phyloP scores from a whole-genome alignment of 2,113 vertebrate genomes.

The Natator depressus region DNA sequence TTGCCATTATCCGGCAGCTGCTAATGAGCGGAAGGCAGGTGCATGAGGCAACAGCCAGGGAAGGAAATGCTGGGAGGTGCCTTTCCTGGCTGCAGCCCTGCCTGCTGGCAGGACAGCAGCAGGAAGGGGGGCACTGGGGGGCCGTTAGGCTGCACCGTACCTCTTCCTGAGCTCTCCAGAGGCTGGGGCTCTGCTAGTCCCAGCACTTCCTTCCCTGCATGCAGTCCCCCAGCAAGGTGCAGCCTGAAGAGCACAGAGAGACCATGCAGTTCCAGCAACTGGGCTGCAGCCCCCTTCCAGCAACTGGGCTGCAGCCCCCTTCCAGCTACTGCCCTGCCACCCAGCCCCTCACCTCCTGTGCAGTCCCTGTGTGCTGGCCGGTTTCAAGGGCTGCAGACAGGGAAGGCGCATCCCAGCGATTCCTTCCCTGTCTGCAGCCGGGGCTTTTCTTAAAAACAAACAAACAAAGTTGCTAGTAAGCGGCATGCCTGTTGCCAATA shows the following conservation, averaged over 20 bases:
- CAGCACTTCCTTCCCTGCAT: not conserved
- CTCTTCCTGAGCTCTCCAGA: not conserved
- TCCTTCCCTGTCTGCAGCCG: not conserved
- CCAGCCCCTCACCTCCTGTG: not conserved
- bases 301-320: no score
- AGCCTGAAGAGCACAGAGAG: not conserved
- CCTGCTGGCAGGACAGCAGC: not conserved
- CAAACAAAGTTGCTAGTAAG: not conserved
- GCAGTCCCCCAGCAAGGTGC: not conserved
- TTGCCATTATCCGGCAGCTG: not conserved
- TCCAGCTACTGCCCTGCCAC: not conserved
- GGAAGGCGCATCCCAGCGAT: not conserved
- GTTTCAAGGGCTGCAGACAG: not conserved
- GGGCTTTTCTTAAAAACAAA: not conserved
- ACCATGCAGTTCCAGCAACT: not conserved
- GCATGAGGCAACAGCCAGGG: not conserved
- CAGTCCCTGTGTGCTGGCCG: no score
- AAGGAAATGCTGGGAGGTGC: not conserved
- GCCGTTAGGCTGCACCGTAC: not conserved
- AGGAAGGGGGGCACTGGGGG: not conserved
- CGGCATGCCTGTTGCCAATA: not conserved
- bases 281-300: not conserved
- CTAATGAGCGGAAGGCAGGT: not conserved
- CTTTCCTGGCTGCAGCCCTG: not conserved
- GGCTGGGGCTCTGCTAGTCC: not conserved